phyloP scores from a whole-genome alignment of 2,888 invertebrate species.

The Aphidoletes aphidimyza region DNA sequence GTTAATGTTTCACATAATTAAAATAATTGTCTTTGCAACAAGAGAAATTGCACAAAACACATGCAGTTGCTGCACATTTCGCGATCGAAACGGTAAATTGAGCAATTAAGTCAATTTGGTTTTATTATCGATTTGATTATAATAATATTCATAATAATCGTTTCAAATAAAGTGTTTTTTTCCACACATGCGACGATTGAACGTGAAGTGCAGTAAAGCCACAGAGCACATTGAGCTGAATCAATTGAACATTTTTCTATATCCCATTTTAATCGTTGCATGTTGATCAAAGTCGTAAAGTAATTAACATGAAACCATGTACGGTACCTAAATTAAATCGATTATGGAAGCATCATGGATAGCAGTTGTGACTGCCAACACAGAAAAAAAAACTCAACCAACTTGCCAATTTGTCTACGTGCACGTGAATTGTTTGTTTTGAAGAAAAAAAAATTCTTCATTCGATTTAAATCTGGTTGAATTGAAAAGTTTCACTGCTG shows the following conservation, averaged over 20 bases:
- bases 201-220: background rate
- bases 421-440: background rate
- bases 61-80: background rate
- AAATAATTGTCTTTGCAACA: slow-evolving; percentile 22
- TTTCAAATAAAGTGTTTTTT: background rate
- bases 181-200: background rate
- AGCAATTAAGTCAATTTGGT: slow-evolving; percentile 42
- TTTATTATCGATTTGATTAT: slow-evolving; percentile 51
- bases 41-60: slow-evolving; percentile 1
- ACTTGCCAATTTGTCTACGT: slow-evolving; percentile 39
- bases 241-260: background rate
- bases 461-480: background rate
- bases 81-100: slow-evolving; percentile 34
- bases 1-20: slow-evolving; percentile 51
- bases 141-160: slow-evolving; percentile 12
- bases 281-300: slow-evolving; percentile 44
- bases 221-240: background rate
- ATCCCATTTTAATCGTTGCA: background rate
- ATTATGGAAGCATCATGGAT: background rate
- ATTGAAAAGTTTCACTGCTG: background rate
- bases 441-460: too few species aligned
- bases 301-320: slow-evolving; percentile 27
- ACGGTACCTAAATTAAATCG: slow-evolving; percentile 46
- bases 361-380: too few species aligned
- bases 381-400: background rate